Conservation (phyloP, 2,888 invertebrate species). For the Thera obeliscata region DNA sequence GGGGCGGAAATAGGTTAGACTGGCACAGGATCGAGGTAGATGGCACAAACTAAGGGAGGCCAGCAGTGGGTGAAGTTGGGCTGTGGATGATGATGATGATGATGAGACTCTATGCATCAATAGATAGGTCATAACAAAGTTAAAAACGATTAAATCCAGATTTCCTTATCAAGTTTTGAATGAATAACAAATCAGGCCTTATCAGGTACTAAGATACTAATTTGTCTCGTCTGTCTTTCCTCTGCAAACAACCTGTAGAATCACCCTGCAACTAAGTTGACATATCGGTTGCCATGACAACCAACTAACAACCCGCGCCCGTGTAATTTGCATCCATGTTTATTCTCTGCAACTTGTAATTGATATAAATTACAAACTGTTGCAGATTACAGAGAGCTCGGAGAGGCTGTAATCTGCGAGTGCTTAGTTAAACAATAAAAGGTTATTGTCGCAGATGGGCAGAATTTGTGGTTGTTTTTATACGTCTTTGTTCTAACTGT, state of each 20-base stretch:
- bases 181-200: background rate
- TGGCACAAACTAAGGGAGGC: too few species aligned
- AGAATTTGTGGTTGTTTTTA: slow-evolving; percentile 4
- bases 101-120: too few species aligned
- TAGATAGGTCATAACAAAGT: background rate
- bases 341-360: slow-evolving; percentile 14
- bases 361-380: slow-evolving; percentile 19
- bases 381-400: slow-evolving; percentile 1
- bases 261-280: slow-evolving; percentile 11
- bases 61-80: too few species aligned
- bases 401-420: slow-evolving; percentile 8
- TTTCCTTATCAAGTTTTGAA: background rate
- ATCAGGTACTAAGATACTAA: background rate
- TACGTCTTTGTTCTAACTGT: slow-evolving; percentile 15
- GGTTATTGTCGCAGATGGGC: slow-evolving; percentile 7
- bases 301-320: slow-evolving; percentile 5
- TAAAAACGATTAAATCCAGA: background rate
- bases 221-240: background rate
- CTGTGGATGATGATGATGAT: too few species aligned
- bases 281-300: slow-evolving; percentile 24
- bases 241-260: background rate
- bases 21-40: too few species aligned
- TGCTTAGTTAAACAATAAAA: slow-evolving; percentile 18
- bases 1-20: too few species aligned
- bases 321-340: slow-evolving; percentile 10